These are phyloP conservation scores for Telmatherina bonti DNA, from an alignment of 2,797 vertebrate genomes.

Conservation along the genomic window DNA sequence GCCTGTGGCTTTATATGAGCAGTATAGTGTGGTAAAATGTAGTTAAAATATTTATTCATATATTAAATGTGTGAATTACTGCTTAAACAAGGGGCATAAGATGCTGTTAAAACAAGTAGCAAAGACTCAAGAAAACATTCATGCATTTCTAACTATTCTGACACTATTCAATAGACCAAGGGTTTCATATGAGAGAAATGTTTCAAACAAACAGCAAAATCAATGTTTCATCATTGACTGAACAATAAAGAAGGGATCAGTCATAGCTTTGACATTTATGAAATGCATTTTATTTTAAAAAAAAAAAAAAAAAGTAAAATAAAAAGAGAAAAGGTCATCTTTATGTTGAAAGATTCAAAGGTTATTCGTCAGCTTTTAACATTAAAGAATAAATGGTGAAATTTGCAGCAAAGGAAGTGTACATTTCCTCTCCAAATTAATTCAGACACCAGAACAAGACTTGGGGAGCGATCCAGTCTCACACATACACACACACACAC, in stretches of 20 bases:
- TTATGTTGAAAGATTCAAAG: slow-evolving; percentile 19
- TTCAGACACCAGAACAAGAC: background rate
- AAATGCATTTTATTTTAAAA: slow-evolving; percentile 25
- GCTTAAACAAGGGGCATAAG: slow-evolving; percentile 10
- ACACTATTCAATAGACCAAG: slow-evolving; percentile 51
- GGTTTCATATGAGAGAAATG: slow-evolving; percentile 17
- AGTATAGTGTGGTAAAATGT: slow-evolving; percentile 1
- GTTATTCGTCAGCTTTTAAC: slow-evolving; percentile 11
- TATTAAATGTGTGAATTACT: slow-evolving; percentile 8
- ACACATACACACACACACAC: slow-evolving; percentile 12
- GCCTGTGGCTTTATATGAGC: background rate
- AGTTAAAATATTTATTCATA: background rate
- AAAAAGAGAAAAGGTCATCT: slow-evolving; percentile 22
- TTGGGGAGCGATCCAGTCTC: background rate
- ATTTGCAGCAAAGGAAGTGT: background rate
- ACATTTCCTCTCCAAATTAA: too few species aligned
- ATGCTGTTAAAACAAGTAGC: slow-evolving; percentile 6
- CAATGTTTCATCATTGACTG: background rate
- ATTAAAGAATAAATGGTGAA: background rate
- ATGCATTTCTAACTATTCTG: slow-evolving; percentile 37
- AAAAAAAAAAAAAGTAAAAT: slow-evolving; percentile 25
- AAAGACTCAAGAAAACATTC: slow-evolving; percentile 30
- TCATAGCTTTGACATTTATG: slow-evolving; percentile 1
- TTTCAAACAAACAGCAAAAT: slow-evolving; percentile 13
- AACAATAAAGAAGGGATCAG: slow-evolving; percentile 13